A percentile compares a stretch with the other conserved stretches of the same genome.
Evolutionary conservation across 2,888 invertebrate genomes (phyloP).

Genomic region (Habrosyne pyritoides): DNA sequence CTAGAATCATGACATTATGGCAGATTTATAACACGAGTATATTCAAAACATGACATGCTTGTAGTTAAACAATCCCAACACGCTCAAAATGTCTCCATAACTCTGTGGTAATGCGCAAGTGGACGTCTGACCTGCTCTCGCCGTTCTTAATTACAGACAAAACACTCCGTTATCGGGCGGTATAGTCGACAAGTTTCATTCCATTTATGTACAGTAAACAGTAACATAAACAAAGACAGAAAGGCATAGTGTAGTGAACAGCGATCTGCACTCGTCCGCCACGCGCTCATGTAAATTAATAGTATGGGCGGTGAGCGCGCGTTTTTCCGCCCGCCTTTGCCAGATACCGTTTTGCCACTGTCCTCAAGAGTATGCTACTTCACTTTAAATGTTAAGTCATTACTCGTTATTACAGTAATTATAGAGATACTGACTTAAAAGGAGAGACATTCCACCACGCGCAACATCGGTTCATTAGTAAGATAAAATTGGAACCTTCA

Average conservation of each 20-base stretch:
- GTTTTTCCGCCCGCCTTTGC: slow-evolving; percentile 45
- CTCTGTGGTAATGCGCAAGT: slow-evolving; percentile 60
- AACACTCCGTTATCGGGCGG: slow-evolving; percentile 73
- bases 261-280: slow-evolving; percentile 30
- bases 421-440: slow-evolving; percentile 11
- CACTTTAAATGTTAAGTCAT: slow-evolving; percentile 33
- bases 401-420: slow-evolving; percentile 38
- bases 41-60: slow-evolving; percentile 62
- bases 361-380: slow-evolving; percentile 16
- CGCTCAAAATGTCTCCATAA: slow-evolving; percentile 69
- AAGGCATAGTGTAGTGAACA: slow-evolving; percentile 41
- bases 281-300: slow-evolving; percentile 38
- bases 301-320: slow-evolving; percentile 31
- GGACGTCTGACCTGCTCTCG: slow-evolving; percentile 62
- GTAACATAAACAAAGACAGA: slow-evolving; percentile 67
- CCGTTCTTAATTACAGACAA: slow-evolving; percentile 79
- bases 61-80: slow-evolving; percentile 64
- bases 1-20: slow-evolving; percentile 45
- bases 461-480: slow-evolving; percentile 41
- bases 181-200: slow-evolving; percentile 63
- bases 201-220: slow-evolving; percentile 68
- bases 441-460: slow-evolving; percentile 38
- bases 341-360: slow-evolving; percentile 23
- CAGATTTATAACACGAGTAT: slow-evolving; percentile 59
- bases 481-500: slow-evolving; percentile 40